Evolutionary conservation across 2,113 vertebrate genomes (phyloP).

Genomic region (Alouatta palliata): DNA sequence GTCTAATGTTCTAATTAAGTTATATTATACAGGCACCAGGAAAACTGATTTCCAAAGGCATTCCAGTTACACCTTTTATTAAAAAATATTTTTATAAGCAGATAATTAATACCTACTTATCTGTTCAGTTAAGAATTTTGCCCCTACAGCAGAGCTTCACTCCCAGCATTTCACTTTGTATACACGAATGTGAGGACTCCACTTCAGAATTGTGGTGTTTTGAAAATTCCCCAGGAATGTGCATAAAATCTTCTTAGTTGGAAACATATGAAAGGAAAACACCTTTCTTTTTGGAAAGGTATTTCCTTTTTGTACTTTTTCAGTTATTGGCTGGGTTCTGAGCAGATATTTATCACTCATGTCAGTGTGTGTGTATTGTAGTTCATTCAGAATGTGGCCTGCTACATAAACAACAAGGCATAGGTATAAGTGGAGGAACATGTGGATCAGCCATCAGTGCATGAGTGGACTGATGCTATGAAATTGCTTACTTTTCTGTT

Average conservation of each 20-base stretch:
- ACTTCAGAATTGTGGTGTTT: not conserved
- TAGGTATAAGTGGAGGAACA: not conserved
- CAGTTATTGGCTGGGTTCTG: not conserved
- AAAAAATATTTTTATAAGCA: not conserved
- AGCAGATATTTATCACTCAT: not conserved
- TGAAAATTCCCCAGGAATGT: not conserved
- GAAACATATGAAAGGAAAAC: not conserved
- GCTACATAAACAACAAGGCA: rapidly evolving
- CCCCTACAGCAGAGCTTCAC: rapidly evolving
- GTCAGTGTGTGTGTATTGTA: rapidly evolving
- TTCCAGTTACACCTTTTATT: not conserved
- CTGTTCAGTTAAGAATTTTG: not conserved
- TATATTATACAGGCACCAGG: not conserved
- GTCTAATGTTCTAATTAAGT: not conserved
- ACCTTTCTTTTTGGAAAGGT: not conserved
- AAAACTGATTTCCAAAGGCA: not conserved
- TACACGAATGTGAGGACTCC: not conserved
- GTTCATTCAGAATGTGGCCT: not conserved
- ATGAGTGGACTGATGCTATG: rapidly evolving
- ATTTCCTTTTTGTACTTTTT: not conserved
- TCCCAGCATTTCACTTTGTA: rapidly evolving
- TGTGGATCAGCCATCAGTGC: rapidly evolving
- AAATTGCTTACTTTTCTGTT: not conserved
- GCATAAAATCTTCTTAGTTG: not conserved
- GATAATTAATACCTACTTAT: not conserved